phyloP scores from a whole-genome alignment of 2,113 vertebrate species.

The Clarias gariepinus region DNA sequence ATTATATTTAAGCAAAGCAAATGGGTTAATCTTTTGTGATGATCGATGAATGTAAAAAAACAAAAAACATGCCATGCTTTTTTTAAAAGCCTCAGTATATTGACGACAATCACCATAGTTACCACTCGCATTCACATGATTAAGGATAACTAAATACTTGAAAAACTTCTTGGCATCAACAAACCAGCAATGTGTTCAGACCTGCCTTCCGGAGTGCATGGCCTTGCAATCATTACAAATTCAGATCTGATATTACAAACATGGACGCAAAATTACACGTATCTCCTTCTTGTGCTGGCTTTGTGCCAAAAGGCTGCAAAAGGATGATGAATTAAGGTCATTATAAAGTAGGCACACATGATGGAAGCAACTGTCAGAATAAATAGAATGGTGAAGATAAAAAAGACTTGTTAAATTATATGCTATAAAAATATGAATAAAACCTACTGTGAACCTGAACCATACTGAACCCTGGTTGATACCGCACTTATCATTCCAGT shows the following conservation, averaged over 20 bases:
- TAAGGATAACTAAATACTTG: conserved; percentile 53
- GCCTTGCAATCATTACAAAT: conserved; percentile 55
- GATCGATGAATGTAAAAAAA: background rate
- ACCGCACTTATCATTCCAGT: background rate
- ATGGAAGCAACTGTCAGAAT: background rate
- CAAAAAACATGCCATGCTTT: background rate
- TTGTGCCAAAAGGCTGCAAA: conserved; percentile 30
- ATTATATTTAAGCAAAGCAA: conserved; percentile 50
- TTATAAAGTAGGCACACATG: conserved; percentile 29
- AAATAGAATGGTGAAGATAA: background rate
- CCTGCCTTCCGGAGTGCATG: conserved; percentile 49
- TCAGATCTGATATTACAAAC: conserved; percentile 67
- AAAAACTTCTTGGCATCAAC: conserved; percentile 57
- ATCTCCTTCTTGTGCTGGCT: conserved; percentile 30
- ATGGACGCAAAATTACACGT: conserved; percentile 47
- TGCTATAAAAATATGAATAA: background rate
- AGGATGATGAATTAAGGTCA: conserved; percentile 15
- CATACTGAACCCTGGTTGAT: background rate
- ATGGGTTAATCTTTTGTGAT: conserved; percentile 15
- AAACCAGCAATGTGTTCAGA: conserved; percentile 57
- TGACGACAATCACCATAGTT: conserved; percentile 51
- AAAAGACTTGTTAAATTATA: background rate
- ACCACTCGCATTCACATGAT: conserved; percentile 41
- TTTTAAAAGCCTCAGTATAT: conserved; percentile 18
- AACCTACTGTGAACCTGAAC: background rate